Evolutionary conservation across 1,140 invertebrate species (phyloP).

Genomic region (Battus philenor): DNA sequence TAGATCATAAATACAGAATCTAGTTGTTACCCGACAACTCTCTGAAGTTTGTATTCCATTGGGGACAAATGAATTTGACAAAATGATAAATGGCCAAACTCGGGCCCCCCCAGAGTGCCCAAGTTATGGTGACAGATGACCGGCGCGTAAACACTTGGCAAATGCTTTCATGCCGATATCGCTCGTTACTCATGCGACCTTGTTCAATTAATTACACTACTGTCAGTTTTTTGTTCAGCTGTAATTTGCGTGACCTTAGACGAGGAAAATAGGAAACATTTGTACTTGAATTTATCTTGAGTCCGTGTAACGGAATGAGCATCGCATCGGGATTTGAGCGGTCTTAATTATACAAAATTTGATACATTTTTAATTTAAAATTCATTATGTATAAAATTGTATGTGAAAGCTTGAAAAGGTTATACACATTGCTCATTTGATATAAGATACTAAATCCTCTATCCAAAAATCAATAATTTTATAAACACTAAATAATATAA

Average conservation of each 20-base stretch:
- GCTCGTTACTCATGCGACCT: constrained; percentile 14
- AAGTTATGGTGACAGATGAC: constrained; percentile 16
- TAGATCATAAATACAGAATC: no score
- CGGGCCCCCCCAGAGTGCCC: not conserved
- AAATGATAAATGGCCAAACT: constrained; percentile 13
- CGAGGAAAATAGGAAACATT: no score
- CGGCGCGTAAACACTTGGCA: constrained; percentile 13
- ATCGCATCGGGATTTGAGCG: no score
- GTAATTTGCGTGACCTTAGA: constrained; percentile 5
- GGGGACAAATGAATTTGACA: constrained; percentile 15
- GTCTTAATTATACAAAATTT: no score
- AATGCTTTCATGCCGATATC: constrained; percentile 16
- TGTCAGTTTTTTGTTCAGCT: constrained; percentile 13
- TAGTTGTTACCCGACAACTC: not conserved
- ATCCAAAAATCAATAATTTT: no score
- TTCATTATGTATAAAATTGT: no score
- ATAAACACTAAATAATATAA: no score
- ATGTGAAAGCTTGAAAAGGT: not conserved
- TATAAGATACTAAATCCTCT: no score
- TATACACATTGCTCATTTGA: not conserved
- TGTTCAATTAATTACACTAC: constrained; percentile 8
- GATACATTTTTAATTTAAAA: no score
- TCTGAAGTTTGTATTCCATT: constrained; percentile 4
- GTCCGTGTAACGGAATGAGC: no score
- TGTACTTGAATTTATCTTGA: no score